Evolutionary conservation across 2,113 vertebrate genomes (phyloP), one percentile per base, ranked within the genome.

Genomic region (Helogale parvula): DNA sequence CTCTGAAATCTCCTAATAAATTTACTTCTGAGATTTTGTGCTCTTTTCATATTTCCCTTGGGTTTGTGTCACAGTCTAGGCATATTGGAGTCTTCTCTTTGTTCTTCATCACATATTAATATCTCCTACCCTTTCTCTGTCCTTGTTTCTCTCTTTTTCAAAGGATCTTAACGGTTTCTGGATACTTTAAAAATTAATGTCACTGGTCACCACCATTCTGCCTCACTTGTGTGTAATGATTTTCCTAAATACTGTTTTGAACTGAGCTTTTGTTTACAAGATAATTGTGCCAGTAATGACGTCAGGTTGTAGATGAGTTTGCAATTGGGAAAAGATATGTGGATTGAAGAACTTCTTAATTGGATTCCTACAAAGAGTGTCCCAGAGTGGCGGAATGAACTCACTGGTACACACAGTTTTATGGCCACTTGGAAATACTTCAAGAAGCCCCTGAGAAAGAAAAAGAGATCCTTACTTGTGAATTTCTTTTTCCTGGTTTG

Each of bases 241-340:
- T 82, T 88, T 68, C 9, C 45, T 79, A 95, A 88, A 88, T 50
- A 72, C 21, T 71, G 3, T 87, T 93, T 77, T 80, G 38, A 81
- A 80, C 16, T 50, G 52, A 89, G 63, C 13, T 79, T 97, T 95
- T 95, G 71, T 97, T 98, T 93, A 91, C 23, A 92, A 91, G 79
- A 83, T 38, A 96, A 71, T 60, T 50, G 85, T 94, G 92, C 86
- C 95, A 95, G 77, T n/a, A 65, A 93, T 96, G 88, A 93, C 68
- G 89, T 97, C 92, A 92, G 60, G 54, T 69, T 31, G 2, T 45
- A 80, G 89, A 65, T 63, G 85, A 82, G 60, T 89, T 94, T 95
- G 57, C 88, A 90, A 6, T 35, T 8, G 77, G 35, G 57, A 41
- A 41, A 54, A 33, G 54, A 68, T n/a, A 82, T 65, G 86, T 77